Conservation (phyloP, 64 coral and sea anemone genomes). For the Montipora efflorescens region DNA sequence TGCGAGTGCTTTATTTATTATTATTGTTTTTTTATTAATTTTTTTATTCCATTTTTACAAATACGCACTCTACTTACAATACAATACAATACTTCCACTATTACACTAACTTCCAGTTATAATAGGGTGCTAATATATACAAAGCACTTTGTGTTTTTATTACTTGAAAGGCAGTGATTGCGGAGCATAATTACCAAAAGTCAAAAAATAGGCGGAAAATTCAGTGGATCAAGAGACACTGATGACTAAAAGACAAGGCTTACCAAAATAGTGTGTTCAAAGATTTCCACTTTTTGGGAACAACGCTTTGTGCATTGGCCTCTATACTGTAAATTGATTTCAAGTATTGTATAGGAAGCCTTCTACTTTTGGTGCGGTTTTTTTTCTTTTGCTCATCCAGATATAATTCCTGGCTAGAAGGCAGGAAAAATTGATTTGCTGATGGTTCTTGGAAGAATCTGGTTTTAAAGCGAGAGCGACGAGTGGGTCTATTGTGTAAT, state of each 20-base stretch:
- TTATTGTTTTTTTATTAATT: no score
- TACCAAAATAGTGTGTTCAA: neutral
- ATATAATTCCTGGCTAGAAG: conserved; percentile 9
- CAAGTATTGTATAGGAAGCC: neutral
- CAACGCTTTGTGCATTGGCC: neutral
- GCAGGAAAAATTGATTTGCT: neutral
- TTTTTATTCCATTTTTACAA: no score
- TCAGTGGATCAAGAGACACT: no score
- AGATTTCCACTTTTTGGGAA: neutral
- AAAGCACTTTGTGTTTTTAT: no score
- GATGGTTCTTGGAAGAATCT: neutral
- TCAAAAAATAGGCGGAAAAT: no score
- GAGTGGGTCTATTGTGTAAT: neutral
- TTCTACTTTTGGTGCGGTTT: neutral
- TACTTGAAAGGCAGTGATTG: no score
- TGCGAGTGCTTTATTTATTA: no score
- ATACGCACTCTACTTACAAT: no score
- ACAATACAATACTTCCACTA: no score
- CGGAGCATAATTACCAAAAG: no score
- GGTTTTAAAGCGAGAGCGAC: neutral
- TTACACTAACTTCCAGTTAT: no score
- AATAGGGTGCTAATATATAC: no score
- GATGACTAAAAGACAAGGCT: neutral
- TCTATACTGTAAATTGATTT: conserved; percentile 2
- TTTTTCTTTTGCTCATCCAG: conserved; percentile 10